phyloP scores from a whole-genome alignment of 37 sponge, comb jelly and placozoan genomes.

The Oopsacas minuta region DNA sequence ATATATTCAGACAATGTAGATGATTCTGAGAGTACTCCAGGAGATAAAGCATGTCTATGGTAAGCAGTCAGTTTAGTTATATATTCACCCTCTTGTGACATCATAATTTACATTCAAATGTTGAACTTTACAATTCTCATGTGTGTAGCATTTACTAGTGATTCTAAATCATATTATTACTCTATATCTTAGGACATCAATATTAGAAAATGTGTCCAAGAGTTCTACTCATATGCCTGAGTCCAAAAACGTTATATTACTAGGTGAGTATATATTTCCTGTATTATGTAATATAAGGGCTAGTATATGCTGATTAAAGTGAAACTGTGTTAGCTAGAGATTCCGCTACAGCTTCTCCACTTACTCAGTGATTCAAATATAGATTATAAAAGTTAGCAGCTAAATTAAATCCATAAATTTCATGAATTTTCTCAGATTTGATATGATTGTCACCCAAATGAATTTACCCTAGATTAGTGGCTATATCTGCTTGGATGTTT shows the following conservation, averaged over 20 bases:
- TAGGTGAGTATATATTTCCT: background rate
- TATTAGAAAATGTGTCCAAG: background rate
- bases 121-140: too few species aligned
- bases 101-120: too few species aligned
- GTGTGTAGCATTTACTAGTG: background rate
- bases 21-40: background rate
- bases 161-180: background rate
- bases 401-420: too few species aligned
- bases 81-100: too few species aligned
- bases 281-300: background rate
- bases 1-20: background rate
- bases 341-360: too few species aligned
- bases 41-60: background rate
- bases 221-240: constrained; percentile 15
- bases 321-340: too few species aligned
- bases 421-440: too few species aligned
- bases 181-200: constrained; percentile 12
- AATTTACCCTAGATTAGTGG: too few species aligned
- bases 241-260: background rate
- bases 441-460: too few species aligned
- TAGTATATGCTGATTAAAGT: background rate
- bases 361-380: too few species aligned
- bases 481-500: too few species aligned
- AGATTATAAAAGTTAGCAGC: too few species aligned
- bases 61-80: background rate